Evolutionary conservation across 35 echinoderm and acorn worm genomes (phyloP).

Genomic region (Amphiura filiformis): DNA sequence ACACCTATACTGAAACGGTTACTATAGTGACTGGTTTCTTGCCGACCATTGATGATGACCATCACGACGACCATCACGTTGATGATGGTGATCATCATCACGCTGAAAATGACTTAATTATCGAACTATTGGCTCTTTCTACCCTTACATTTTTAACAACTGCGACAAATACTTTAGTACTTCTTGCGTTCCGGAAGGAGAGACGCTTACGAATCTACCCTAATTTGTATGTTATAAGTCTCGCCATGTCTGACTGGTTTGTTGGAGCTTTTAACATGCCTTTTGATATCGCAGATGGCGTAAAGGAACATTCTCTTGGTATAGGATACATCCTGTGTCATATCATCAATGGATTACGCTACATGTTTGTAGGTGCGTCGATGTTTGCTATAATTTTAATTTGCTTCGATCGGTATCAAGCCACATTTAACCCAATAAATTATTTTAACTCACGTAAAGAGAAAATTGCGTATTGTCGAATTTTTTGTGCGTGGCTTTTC

Average conservation of each 20-base stretch:
- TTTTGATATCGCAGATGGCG: background rate
- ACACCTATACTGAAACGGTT: too few relatives aligned
- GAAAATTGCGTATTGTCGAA: background rate
- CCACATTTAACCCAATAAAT: background rate
- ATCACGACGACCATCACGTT: background rate
- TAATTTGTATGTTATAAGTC: background rate
- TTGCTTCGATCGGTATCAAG: background rate
- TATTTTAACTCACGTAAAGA: background rate
- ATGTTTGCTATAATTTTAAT: background rate
- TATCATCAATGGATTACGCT: background rate
- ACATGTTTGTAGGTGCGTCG: background rate
- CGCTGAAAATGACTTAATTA: background rate
- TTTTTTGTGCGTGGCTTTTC: background rate
- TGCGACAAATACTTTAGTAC: background rate
- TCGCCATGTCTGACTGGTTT: background rate
- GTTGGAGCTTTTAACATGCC: conserved; percentile 8
- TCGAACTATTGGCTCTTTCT: background rate
- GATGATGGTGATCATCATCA: background rate
- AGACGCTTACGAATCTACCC: background rate
- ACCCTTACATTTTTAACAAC: background rate
- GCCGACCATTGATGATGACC: too few relatives aligned
- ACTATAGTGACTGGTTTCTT: too few relatives aligned
- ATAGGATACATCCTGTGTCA: background rate
- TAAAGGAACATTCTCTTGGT: background rate
- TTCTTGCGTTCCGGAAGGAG: background rate